Percentiles rank a stretch among this genome's conserved stretches.
Conservation (phyloP, 2,113 vertebrate species). For the Dunckerocampus dactyliophorus region DNA sequence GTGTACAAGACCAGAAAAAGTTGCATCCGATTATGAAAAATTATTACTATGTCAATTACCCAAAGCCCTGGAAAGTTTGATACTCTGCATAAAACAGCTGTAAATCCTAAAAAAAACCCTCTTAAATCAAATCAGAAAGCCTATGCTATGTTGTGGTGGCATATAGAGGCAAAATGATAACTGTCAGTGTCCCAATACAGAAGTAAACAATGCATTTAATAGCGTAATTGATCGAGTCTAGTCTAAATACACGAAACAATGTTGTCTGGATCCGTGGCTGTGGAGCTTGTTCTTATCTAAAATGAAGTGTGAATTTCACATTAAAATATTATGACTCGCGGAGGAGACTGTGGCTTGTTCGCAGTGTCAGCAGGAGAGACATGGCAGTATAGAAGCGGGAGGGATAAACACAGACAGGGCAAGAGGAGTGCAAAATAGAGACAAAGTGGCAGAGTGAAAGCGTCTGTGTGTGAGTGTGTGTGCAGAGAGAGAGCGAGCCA, state of each 20-base stretch:
- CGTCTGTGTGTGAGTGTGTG: slow-evolving; percentile 28
- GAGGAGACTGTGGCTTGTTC: slow-evolving; percentile 19
- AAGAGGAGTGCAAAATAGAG: slow-evolving; percentile 43
- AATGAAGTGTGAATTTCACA: slow-evolving; percentile 7
- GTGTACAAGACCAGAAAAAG: too few species aligned
- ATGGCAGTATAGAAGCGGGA: slow-evolving; percentile 8
- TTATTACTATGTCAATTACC: too few species aligned
- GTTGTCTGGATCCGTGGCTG: slow-evolving; percentile 3
- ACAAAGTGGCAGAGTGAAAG: slow-evolving; percentile 40
- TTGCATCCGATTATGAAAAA: too few species aligned
- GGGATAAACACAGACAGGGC: slow-evolving; percentile 21
- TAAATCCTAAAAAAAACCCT: too few species aligned
- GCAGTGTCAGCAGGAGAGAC: slow-evolving; percentile 15
- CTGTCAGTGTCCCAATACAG: too few species aligned
- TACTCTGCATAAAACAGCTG: too few species aligned
- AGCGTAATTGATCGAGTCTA: too few species aligned
- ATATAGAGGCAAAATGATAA: too few species aligned
- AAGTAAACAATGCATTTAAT: too few species aligned
- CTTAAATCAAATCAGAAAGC: too few species aligned
- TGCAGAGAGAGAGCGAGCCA: slow-evolving; percentile 30
- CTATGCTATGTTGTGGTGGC: too few species aligned
- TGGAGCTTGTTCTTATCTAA: slow-evolving; percentile 7
- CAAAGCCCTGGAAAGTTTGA: too few species aligned
- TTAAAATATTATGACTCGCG: slow-evolving; percentile 23
- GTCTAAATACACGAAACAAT: slow-evolving; percentile 4